phyloP scores from a whole-genome alignment of 2,113 vertebrate genomes.

The Dendrocopos noguchii region DNA sequence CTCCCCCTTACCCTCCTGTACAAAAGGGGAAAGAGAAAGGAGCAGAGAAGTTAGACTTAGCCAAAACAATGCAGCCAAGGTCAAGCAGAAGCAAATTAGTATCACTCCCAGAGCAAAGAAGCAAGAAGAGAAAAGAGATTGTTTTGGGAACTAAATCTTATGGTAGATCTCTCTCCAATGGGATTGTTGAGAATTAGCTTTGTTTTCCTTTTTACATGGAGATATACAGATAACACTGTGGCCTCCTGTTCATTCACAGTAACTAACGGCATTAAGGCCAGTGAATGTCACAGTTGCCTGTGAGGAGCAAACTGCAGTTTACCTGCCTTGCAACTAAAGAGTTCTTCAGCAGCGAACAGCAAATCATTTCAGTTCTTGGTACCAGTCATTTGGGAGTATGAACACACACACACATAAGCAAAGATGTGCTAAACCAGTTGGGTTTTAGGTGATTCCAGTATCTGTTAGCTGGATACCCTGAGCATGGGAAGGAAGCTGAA shows the following conservation, averaged over 20 bases:
- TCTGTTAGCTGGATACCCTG: background rate
- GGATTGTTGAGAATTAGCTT: too few relatives aligned
- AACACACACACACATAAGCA: background rate
- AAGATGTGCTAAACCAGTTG: accelerated
- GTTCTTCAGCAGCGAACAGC: background rate
- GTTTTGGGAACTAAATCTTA: too few relatives aligned
- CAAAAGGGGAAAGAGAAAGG: too few relatives aligned
- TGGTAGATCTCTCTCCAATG: too few relatives aligned
- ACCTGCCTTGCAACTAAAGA: background rate
- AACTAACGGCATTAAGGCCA: background rate
- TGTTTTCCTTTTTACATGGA: background rate
- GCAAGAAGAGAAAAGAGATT: too few relatives aligned
- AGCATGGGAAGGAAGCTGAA: background rate
- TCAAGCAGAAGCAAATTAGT: too few relatives aligned
- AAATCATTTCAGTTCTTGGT: background rate
- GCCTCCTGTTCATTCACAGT: background rate
- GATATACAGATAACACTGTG: too few relatives aligned
- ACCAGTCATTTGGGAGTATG: background rate
- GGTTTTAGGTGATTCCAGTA: background rate
- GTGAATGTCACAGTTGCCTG: background rate
- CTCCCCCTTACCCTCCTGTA: too few relatives aligned
- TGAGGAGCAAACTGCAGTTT: background rate
- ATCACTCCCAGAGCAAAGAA: too few relatives aligned
- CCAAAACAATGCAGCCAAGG: too few relatives aligned
- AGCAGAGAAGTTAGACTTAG: too few relatives aligned